Conservation (phyloP, 1,140 invertebrate genomes). For the Drosophila bipectinata region DNA sequence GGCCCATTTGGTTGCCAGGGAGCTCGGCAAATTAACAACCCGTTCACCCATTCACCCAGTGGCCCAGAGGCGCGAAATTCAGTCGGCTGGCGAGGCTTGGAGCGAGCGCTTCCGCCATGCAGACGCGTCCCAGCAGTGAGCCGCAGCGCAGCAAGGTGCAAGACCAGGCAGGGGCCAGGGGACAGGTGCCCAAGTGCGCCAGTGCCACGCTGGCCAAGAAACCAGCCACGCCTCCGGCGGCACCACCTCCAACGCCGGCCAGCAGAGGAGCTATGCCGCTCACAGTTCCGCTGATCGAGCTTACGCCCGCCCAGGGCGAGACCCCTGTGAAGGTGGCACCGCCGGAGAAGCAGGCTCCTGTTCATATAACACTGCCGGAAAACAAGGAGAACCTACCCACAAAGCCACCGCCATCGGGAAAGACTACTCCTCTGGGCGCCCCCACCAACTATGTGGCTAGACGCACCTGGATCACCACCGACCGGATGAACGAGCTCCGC, state of each 20-base stretch:
- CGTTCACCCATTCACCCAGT: slow-evolving; percentile 59
- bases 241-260: slow-evolving; percentile 49
- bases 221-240: slow-evolving; percentile 21
- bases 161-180: background rate
- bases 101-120: slow-evolving; percentile 58
- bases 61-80: slow-evolving; percentile 43
- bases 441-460: slow-evolving; percentile 72
- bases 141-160: slow-evolving; percentile 51
- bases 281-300: slow-evolving; percentile 55
- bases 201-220: slow-evolving; percentile 57
- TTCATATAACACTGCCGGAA: slow-evolving; percentile 12
- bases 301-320: slow-evolving; percentile 51
- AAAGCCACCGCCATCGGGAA: background rate
- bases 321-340: slow-evolving; percentile 4
- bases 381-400: slow-evolving; percentile 57
- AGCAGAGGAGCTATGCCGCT: slow-evolving; percentile 20
- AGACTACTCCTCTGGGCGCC: slow-evolving; percentile 35
- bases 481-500: slow-evolving; percentile 84
- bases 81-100: slow-evolving; percentile 59
- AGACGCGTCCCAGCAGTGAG: slow-evolving; percentile 61
- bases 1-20: slow-evolving; percentile 74
- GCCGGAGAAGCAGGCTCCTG: slow-evolving; percentile 4
- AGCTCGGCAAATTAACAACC: slow-evolving; percentile 67
- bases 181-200: slow-evolving; percentile 43
- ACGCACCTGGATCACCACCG: slow-evolving; percentile 84